Evolutionary conservation across 2,113 vertebrate species (phyloP).

Genomic region (Rafetus swinhoei): DNA sequence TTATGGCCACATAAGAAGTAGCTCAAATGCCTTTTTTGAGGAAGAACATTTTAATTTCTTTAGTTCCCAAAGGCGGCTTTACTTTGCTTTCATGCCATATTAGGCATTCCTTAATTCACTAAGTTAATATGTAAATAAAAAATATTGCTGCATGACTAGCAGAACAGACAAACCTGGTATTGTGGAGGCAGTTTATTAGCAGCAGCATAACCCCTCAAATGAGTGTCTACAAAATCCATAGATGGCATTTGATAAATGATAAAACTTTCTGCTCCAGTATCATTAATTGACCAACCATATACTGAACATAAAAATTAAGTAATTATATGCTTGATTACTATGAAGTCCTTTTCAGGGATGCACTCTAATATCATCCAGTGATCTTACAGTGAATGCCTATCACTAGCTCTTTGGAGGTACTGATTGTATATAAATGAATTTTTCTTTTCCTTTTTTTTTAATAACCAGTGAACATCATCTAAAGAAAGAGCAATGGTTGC

Average conservation of each 20-base stretch:
- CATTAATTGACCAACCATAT: neutral
- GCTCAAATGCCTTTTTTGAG: neutral
- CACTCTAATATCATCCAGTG: neutral
- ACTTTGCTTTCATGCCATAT: slow-evolving; percentile 18
- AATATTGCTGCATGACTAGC: slow-evolving; percentile 10
- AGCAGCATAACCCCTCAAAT: neutral
- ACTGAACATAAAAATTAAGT: slow-evolving; percentile 13
- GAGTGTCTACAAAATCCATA: neutral
- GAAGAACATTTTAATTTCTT: neutral
- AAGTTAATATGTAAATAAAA: slow-evolving; percentile 24
- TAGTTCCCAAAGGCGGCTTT: neutral
- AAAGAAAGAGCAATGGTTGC: neutral
- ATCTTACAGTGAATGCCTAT: neutral
- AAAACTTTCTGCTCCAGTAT: neutral
- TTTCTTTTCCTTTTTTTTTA: neutral
- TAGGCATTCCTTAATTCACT: slow-evolving; percentile 18
- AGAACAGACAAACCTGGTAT: neutral
- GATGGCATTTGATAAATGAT: neutral
- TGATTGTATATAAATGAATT: neutral
- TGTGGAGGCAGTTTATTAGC: neutral
- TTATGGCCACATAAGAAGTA: slow-evolving; percentile 1
- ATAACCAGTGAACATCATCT: neutral
- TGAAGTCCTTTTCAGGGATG: slow-evolving; percentile 17
- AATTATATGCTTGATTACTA: slow-evolving; percentile 24
- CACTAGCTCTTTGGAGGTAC: neutral